phyloP scores from a whole-genome alignment of 64 coral and sea anemone species.

The Montipora foliosa region DNA sequence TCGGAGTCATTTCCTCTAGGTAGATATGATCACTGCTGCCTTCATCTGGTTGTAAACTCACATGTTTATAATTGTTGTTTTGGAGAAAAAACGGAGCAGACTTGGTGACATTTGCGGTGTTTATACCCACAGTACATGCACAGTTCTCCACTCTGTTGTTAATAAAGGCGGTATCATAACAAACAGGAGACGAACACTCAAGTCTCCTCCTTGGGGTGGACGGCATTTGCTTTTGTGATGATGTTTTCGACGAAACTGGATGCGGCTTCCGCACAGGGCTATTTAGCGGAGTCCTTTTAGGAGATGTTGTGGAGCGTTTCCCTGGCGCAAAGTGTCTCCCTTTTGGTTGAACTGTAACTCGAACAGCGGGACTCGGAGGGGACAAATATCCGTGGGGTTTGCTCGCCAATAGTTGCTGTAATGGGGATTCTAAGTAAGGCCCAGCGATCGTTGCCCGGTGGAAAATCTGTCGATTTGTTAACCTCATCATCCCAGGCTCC shows the following conservation, averaged over 20 bases:
- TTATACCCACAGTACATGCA: slow-evolving; percentile 38
- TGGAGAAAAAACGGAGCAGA: slow-evolving; percentile 8
- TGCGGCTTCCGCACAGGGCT: not conserved
- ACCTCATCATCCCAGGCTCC: not conserved
- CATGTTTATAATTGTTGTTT: slow-evolving; percentile 34
- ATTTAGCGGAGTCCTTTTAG: slow-evolving; percentile 12
- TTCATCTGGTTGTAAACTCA: not conserved
- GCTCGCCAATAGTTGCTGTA: slow-evolving; percentile 28
- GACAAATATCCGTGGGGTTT: not conserved
- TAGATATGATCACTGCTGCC: slow-evolving; percentile 64
- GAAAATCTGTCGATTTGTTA: slow-evolving; percentile 1
- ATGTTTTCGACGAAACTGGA: not conserved
- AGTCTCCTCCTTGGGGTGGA: not conserved
- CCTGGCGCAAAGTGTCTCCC: slow-evolving; percentile 27
- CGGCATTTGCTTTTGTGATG: not conserved
- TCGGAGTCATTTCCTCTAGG: slow-evolving; percentile 73
- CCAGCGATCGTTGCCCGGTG: not conserved
- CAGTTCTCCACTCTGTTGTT: slow-evolving; percentile 65
- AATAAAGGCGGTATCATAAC: slow-evolving; percentile 65
- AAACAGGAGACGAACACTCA: slow-evolving; percentile 58
- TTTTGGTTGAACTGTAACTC: slow-evolving; percentile 54
- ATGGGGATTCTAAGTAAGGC: slow-evolving; percentile 12
- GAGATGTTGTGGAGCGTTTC: not conserved
- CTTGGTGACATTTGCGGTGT: not conserved
- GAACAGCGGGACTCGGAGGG: not conserved